phyloP scores from a whole-genome alignment of 2,797 vertebrate genomes.

The Etheostoma perlongum region DNA sequence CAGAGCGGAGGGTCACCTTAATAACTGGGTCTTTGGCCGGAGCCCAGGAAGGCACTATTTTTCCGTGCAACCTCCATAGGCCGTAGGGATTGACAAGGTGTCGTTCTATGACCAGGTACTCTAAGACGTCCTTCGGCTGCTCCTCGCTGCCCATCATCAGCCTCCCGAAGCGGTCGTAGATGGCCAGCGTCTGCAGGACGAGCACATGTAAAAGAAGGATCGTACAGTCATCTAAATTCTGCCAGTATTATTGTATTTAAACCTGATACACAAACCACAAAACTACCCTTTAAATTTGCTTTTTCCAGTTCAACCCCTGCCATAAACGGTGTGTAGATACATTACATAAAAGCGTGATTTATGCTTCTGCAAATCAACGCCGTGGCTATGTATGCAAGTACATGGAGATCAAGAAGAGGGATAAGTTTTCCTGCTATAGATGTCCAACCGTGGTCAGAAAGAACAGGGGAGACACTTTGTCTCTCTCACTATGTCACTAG shows the following conservation, averaged over 20 bases:
- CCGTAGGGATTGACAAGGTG: slow-evolving; percentile 92
- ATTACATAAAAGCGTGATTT: too few relatives aligned
- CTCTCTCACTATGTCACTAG: too few relatives aligned
- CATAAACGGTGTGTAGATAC: background rate
- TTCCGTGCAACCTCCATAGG: slow-evolving; percentile 93
- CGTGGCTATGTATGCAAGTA: too few relatives aligned
- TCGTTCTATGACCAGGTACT: slow-evolving; percentile 93
- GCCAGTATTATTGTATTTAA: background rate
- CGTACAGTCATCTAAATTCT: background rate
- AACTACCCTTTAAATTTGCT: background rate
- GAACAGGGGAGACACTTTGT: too few relatives aligned
- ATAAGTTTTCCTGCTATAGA: too few relatives aligned
- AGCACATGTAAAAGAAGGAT: background rate
- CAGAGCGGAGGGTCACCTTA: slow-evolving; percentile 84
- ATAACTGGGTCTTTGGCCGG: slow-evolving; percentile 91
- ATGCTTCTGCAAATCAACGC: too few relatives aligned
- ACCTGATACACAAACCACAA: fast-evolving
- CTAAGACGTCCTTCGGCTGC: slow-evolving; percentile 90
- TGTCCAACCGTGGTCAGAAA: too few relatives aligned
- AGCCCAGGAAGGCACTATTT: slow-evolving; percentile 94
- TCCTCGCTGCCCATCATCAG: slow-evolving; percentile 93
- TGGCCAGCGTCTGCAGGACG: slow-evolving; percentile 86
- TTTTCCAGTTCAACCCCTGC: background rate
- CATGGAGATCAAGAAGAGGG: too few relatives aligned
- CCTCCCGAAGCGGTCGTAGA: slow-evolving; percentile 95